Evolutionary conservation across 2,797 vertebrate species (phyloP), one percentile per base, ranked within the genome.

Genomic region (Propithecus perrieri): DNA sequence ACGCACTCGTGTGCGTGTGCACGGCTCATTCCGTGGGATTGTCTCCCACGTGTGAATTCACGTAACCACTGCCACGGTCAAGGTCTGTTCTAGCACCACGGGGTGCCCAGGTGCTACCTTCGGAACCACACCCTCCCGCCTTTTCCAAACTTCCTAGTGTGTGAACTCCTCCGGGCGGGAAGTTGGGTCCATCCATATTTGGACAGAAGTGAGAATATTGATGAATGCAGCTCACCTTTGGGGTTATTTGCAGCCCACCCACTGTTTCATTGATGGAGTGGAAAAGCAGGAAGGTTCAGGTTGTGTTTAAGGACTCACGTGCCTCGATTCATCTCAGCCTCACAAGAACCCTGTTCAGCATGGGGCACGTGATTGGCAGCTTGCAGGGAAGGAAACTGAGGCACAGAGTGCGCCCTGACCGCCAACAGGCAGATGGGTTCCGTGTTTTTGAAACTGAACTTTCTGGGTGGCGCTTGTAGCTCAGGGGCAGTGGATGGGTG

Each of bases 21-120:
- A 1, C 4, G 50, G 14, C 7, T 43, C 14, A 50, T n/a, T 59
- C 57, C 17, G 0, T 20, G 1, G 2, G 15, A 0, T 69, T 69
- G 69, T 53, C 41, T 10, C 24, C n/a, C 50, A 0, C 1, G 5
- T 65, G 48, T 72, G 48, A 55, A 48, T 57, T 28, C 15, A 4
- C 14, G 30, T 35, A 2, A 14, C 50, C 12, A 5, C 38, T 14
- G 22, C 79, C 72, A 6, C 46, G 5, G 0, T 55, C 8, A 22
- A 38, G 63, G 15, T 38, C 80, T 89, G 55, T 55, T 38, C 38
- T 24, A 1, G 53, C 81, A 26, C 78, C 50, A 7, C 26, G 3
- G 26, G 92, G 43, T 69, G 91, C 35, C 63, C 18, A 5, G 48
- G 12, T 7, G 24, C 57, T 20, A 24, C 7, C 41, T 80, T 24